Conservation (phyloP, 2,888 invertebrate genomes). For the Trissoscelio sp. region DNA sequence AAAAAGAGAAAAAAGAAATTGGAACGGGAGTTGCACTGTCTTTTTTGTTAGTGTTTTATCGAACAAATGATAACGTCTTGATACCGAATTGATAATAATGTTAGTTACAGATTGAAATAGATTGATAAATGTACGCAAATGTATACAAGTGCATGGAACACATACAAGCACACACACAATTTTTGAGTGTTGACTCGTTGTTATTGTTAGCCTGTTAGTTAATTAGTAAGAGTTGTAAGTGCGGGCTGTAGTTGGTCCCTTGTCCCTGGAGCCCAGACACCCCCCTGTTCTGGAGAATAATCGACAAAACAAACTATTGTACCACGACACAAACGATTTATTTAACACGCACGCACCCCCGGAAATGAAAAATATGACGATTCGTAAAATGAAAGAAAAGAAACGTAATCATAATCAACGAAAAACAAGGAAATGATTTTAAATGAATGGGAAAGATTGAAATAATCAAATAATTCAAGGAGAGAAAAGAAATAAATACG, state of each 20-base stretch:
- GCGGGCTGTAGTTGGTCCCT: slow-evolving; percentile 83
- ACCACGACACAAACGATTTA: slow-evolving; percentile 70
- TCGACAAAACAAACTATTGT: slow-evolving; percentile 73
- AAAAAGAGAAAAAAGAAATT: slow-evolving; percentile 56
- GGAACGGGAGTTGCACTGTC: slow-evolving; percentile 65
- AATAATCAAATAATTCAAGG: slow-evolving; percentile 4
- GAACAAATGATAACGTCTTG: slow-evolving; percentile 71
- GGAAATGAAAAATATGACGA: slow-evolving; percentile 64
- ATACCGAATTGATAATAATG: slow-evolving; percentile 80
- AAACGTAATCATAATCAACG: slow-evolving; percentile 68
- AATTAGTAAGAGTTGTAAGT: slow-evolving; percentile 84
- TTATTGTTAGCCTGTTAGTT: slow-evolving; percentile 84
- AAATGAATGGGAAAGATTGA: slow-evolving; percentile 44
- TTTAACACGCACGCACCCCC: slow-evolving; percentile 70
- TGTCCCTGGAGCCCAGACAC: slow-evolving; percentile 83
- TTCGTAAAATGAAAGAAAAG: slow-evolving; percentile 39
- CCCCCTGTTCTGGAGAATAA: slow-evolving; percentile 83
- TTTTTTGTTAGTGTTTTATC: slow-evolving; percentile 66
- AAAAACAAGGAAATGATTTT: slow-evolving; percentile 49
- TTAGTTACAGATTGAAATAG: slow-evolving; percentile 80
- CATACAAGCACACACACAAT: slow-evolving; percentile 77
- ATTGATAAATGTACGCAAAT: slow-evolving; percentile 76
- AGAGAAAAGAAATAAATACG: slow-evolving; percentile 60
- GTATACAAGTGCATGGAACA: slow-evolving; percentile 78
- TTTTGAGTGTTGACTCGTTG: slow-evolving; percentile 83